Conservation (phyloP, 2,113 vertebrate genomes). For the Petroica traversi region DNA sequence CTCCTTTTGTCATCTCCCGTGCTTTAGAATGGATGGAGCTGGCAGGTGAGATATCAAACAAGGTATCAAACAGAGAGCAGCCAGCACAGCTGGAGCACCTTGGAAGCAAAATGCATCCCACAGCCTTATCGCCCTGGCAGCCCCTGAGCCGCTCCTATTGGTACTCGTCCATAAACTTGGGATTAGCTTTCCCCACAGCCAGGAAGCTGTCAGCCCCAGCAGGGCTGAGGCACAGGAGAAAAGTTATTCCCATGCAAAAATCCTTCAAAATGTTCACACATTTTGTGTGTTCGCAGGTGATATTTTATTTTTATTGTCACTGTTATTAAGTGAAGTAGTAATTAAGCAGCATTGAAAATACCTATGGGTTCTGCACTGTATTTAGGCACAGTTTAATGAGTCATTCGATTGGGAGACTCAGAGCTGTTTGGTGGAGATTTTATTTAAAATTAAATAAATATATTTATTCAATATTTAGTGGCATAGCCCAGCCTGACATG, state of each 20-base stretch:
- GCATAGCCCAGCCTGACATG: background rate
- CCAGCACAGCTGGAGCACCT: background rate
- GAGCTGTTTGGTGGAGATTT: background rate
- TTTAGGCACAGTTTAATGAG: background rate
- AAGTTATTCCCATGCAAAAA: background rate
- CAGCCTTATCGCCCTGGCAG: background rate
- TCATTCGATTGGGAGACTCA: background rate
- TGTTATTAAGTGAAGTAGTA: background rate
- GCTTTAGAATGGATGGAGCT: background rate
- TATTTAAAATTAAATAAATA: background rate
- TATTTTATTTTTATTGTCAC: background rate
- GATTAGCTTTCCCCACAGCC: background rate
- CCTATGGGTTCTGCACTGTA: background rate
- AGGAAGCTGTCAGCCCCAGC: background rate
- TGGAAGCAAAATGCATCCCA: background rate
- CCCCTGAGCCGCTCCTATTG: fast-evolving
- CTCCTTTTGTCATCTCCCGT: background rate
- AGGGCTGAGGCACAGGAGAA: background rate
- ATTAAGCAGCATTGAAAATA: background rate
- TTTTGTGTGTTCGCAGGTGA: fast-evolving
- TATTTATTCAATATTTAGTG: background rate
- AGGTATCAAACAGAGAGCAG: background rate
- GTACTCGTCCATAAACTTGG: background rate
- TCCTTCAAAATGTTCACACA: background rate
- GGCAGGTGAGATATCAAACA: background rate